Evolutionary conservation across 1,140 invertebrate genomes (phyloP).

Genomic region (Thaumatotibia leucotreta): DNA sequence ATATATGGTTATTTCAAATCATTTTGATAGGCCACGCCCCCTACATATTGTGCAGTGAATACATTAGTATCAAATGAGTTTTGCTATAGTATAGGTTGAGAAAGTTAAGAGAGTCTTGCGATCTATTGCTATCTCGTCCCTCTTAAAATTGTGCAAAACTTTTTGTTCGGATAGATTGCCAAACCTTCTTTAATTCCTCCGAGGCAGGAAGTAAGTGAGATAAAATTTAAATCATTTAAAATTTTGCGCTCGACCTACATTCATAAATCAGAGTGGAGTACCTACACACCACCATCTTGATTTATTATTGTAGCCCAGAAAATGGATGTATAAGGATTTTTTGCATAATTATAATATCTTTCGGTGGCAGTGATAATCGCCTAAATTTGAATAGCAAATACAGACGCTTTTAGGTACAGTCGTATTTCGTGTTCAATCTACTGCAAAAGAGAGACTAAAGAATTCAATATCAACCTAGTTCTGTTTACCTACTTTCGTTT

Average conservation of each 20-base stretch:
- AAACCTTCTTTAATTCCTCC: too few species aligned
- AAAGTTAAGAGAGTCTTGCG: too few species aligned
- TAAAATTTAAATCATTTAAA: not conserved
- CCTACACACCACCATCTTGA: not conserved
- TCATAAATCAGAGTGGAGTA: constrained; percentile 7
- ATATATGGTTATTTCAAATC: too few species aligned
- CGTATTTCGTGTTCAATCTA: not conserved
- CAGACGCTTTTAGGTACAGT: not conserved
- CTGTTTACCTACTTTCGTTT: too few species aligned
- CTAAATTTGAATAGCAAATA: not conserved
- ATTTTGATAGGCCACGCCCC: too few species aligned
- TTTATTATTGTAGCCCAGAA: constrained; percentile 1
- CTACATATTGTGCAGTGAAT: too few species aligned
- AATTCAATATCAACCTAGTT: too few species aligned
- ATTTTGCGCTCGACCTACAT: not conserved
- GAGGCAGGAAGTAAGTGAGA: not conserved
- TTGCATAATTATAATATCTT: not conserved
- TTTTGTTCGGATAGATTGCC: too few species aligned
- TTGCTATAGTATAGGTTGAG: too few species aligned
- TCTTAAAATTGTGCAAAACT: too few species aligned
- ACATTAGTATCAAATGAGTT: too few species aligned
- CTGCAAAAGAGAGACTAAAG: not conserved
- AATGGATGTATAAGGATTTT: not conserved
- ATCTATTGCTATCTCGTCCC: too few species aligned
- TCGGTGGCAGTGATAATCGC: not conserved